Evolutionary conservation across 2,888 invertebrate genomes (phyloP).

Genomic region (Hirudinaria manillensis): DNA sequence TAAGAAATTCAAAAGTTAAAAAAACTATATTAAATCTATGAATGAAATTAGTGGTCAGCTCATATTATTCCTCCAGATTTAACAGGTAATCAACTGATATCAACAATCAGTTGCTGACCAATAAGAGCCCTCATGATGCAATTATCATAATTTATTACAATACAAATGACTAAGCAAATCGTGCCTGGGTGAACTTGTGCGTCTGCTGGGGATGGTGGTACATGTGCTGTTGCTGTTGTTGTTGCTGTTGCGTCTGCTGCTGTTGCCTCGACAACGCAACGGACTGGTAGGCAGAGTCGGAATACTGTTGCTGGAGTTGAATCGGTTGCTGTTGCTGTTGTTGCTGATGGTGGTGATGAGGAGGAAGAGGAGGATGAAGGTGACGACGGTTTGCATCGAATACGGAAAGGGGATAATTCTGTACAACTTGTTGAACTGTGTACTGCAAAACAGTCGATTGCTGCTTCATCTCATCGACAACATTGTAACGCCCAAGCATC

Average conservation of each 20-base stretch:
- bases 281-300: slow-evolving; percentile 5
- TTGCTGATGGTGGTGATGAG: slow-evolving; percentile 4
- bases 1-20: background rate
- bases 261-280: slow-evolving; percentile 3
- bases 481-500: too few relatives aligned
- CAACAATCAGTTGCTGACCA: background rate
- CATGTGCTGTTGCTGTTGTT: slow-evolving; percentile 11
- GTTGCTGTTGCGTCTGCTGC: slow-evolving; percentile 11
- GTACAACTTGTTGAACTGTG: background rate
- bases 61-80: too few relatives aligned
- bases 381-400: background rate
- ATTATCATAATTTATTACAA: background rate
- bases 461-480: too few relatives aligned
- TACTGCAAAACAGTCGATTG: background rate
- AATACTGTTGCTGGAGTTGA: slow-evolving; percentile 14
- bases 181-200: slow-evolving; percentile 8
- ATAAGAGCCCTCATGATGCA: background rate
- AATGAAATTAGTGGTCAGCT: background rate
- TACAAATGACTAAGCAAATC: background rate
- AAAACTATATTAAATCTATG: background rate
- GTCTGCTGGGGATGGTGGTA: background rate
- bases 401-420: background rate
- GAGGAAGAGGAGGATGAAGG: background rate
- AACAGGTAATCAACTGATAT: background rate
- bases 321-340: background rate